Evolutionary conservation across 1,140 invertebrate species (phyloP), one percentile per base, ranked within the genome.

Genomic region (Arion vulgaris): DNA sequence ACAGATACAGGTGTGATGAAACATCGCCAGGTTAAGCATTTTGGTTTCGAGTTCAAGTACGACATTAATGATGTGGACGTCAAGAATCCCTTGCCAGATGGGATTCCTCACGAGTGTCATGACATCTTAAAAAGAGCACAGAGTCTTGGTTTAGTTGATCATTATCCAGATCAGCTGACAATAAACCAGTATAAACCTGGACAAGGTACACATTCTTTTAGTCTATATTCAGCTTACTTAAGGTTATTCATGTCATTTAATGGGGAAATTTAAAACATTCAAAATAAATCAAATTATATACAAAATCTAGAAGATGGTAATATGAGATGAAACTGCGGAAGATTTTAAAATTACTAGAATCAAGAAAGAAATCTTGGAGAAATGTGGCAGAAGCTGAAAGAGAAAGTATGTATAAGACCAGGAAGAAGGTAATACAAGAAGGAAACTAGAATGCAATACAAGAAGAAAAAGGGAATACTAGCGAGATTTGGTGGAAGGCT

Each of bases 11-110:
- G 49, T 57, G 49, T 79, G 77, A 79, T 91, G 74, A 99, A 98
- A 92, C 95, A 98, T 89, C 93, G 98, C 69, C 93, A 94, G 93
- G 98, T 98, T 0, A 96, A 95, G 91, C 98, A 99, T 93, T 99
- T 95, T 94, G 98, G 98, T 0, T 99, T 96, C 92, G 96, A 97
- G 91, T 99, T 99, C 92, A 93, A 95, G 81, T 99, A 99, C 93
- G 95, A 95, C 41, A 95, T 93, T 39, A 99, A 99, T 93, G 96
- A 96, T 93, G 95, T 99, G 9, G 95, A 98, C 92, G 93, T 94
- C 77, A 91, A 94, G 77, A 92, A 94, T 62, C 95, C 96, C 1
- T 92, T 97, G 51, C 92, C 95, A 66, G 91, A 93, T 28, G 88
- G 88, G 26, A 95, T 99, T 89, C 97, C 97, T 0, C 41, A 90